Percentiles rank a stretch among this genome's conserved stretches.
These are phyloP conservation scores for Siniperca undulata DNA, from an alignment of 2,797 vertebrate species.

Conservation along the genomic window DNA sequence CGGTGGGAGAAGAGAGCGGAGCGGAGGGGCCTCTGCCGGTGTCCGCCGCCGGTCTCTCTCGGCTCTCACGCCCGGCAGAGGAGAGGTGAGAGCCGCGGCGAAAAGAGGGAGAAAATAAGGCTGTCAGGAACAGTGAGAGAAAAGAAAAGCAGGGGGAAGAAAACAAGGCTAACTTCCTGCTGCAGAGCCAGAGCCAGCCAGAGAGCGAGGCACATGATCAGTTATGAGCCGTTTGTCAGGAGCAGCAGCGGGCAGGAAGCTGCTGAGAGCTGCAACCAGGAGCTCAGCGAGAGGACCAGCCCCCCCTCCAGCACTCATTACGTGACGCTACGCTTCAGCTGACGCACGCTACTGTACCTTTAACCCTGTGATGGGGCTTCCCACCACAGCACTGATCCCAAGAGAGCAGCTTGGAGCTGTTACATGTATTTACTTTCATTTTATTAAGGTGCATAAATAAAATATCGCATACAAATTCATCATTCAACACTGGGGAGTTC, in stretches of 20 bases:
- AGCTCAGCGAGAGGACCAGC: conserved; percentile 48
- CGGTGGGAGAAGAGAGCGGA: conserved; percentile 1
- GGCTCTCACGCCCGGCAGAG: conserved; percentile 17
- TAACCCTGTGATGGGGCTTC: conserved; percentile 76
- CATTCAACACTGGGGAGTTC: not conserved
- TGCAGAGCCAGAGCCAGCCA: conserved; percentile 73
- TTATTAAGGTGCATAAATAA: not conserved
- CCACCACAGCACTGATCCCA: conserved; percentile 51
- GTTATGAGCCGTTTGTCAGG: conserved; percentile 82
- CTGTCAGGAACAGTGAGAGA: conserved; percentile 52
- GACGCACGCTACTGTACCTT: conserved; percentile 79
- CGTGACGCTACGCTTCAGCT: conserved; percentile 71
- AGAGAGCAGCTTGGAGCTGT: conserved; percentile 23
- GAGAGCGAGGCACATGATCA: conserved; percentile 88
- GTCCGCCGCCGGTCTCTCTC: conserved; percentile 17
- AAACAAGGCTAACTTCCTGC: conserved; percentile 90
- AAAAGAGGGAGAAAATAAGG: conserved; percentile 1
- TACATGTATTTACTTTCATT: conserved; percentile 10
- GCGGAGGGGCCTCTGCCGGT: conserved; percentile 32
- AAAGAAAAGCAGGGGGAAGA: conserved; percentile 66
- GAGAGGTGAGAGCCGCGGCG: conserved; percentile 10
- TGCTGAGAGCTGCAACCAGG: conserved; percentile 42
- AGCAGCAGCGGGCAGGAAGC: conserved; percentile 81
- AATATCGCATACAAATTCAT: not conserved
- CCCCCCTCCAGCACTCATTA: conserved; percentile 13